Base-by-base conservation (phyloP, 2,888 invertebrate genomes). In the Nipponacmea schrenckii region DNA sequence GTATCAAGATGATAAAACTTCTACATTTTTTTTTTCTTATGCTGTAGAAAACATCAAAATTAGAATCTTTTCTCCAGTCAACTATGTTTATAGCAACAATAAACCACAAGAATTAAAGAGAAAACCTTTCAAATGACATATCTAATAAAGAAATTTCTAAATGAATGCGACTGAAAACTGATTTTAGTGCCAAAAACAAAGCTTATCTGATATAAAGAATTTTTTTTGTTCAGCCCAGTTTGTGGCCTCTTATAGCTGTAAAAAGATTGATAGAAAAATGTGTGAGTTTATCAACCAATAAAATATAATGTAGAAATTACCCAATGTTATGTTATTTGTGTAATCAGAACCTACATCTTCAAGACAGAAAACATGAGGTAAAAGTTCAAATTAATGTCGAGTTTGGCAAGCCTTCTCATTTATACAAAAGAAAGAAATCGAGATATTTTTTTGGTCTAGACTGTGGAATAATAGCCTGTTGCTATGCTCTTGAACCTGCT, bases 311-410 rank as follows among this genome's bases (percentile, higher is more conserved):
- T 56, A 20, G 56, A 56, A 56, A 56, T 56, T 56, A 56, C 56
- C 56, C 56, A 56, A 56, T 56, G 56, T 56, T 56, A 56, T 56
- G 56, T 56, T 56, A 24, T 24, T 56, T 24, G 24, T 56, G 56
- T 56, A 56, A 56, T 56, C 56, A 24, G 56, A 56, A 56, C 56
- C 56, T 56, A 56, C 24, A 56, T 56, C 56, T 56, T 56, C 24
- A 12, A 56, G 56, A 20, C 24, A 24, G 24, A 56, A 56, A 56
- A 56, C 56, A 56, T 56, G 56, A 56, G 24, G 20, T 56, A 24
- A 56, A 56, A 56, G 56, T 56, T 56, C 56, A 56, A 56, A 56
- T 56, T 56, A 24, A 56, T 56, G 56, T 24, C 56, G 24, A 24
- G 56, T 24, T 56, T 56, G 56, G 56, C 56, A 56, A 24, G 56